Conservation (phyloP, 1,140 invertebrate genomes). For the Matsumurasca onukii region DNA sequence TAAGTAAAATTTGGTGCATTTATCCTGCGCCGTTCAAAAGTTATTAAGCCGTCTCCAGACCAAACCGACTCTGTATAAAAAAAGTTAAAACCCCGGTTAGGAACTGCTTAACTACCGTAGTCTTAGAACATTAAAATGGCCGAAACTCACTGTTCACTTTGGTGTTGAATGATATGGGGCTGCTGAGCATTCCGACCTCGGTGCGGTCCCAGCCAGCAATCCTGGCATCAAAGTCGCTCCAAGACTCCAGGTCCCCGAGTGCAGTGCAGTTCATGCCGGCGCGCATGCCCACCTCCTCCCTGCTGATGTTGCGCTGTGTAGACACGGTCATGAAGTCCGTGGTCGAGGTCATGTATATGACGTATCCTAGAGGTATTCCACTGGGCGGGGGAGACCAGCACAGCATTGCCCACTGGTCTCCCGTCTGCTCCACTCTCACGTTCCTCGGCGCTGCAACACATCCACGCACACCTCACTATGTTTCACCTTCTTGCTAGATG, state of each 20-base stretch:
- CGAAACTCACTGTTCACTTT: constrained; percentile 34
- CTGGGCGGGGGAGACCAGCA: constrained; percentile 32
- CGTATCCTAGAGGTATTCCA: constrained; percentile 30
- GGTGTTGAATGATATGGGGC: constrained; percentile 27
- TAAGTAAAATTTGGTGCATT: too few relatives aligned
- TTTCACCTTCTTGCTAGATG: too few relatives aligned
- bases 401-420: constrained; percentile 35
- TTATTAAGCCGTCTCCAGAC: too few relatives aligned
- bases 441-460: constrained; percentile 30
- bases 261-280: constrained; percentile 19
- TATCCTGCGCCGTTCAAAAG: too few relatives aligned
- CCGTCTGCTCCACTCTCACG: constrained; percentile 28
- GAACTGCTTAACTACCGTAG: too few relatives aligned
- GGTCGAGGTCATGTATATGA: constrained; percentile 24
- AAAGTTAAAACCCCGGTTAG: too few relatives aligned
- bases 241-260: constrained; percentile 29
- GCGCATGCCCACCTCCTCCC: constrained; percentile 22
- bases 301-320: constrained; percentile 18
- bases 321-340: constrained; percentile 29
- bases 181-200: constrained; percentile 31
- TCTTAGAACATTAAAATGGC: too few relatives aligned
- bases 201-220: constrained; percentile 29
- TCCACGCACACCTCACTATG: too few relatives aligned
- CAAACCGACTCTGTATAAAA: too few relatives aligned
- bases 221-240: constrained; percentile 33